phyloP scores from a whole-genome alignment of 2,113 vertebrate species.

The Pachypanchax playfairii region DNA sequence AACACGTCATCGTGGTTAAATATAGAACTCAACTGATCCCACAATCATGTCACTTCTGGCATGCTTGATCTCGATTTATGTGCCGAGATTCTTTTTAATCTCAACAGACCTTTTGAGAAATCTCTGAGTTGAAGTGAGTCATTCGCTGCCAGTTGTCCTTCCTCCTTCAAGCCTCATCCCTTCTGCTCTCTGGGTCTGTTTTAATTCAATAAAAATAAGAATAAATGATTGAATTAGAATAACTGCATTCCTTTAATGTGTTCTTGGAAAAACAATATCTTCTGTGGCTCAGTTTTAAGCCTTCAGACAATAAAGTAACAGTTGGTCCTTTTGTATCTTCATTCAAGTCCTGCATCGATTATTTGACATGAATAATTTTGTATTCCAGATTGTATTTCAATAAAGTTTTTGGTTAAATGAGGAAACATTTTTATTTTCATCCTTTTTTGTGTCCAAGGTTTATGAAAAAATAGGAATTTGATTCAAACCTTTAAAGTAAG shows the following conservation, averaged over 20 bases:
- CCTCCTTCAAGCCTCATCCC: constrained; percentile 18
- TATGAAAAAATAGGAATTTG: no score
- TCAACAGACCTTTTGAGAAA: constrained; percentile 47
- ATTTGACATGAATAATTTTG: not conserved
- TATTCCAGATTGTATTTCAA: not conserved
- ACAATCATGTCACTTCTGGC: constrained; percentile 59
- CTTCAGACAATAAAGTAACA: constrained; percentile 14
- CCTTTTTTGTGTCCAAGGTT: no score
- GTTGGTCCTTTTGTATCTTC: constrained; percentile 22
- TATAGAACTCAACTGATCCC: constrained; percentile 51
- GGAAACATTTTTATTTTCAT: no score
- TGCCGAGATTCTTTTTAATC: constrained; percentile 52
- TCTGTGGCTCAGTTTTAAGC: constrained; percentile 13
- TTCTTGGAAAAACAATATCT: constrained; percentile 19
- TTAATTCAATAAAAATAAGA: constrained; percentile 26
- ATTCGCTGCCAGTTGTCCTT: constrained; percentile 23
- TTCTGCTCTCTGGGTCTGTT: constrained; percentile 49
- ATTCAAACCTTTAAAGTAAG: no score
- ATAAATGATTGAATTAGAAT: constrained; percentile 13
- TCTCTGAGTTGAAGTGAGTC: constrained; percentile 53
- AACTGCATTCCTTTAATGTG: not conserved
- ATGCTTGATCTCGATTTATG: constrained; percentile 33
- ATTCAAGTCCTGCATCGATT: not conserved
- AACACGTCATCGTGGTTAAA: constrained; percentile 56
- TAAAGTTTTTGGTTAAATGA: not conserved